Percentiles rank a stretch among this genome's conserved stretches.
Conservation (phyloP, 2,797 vertebrate genomes). For the Remorina albescens region DNA sequence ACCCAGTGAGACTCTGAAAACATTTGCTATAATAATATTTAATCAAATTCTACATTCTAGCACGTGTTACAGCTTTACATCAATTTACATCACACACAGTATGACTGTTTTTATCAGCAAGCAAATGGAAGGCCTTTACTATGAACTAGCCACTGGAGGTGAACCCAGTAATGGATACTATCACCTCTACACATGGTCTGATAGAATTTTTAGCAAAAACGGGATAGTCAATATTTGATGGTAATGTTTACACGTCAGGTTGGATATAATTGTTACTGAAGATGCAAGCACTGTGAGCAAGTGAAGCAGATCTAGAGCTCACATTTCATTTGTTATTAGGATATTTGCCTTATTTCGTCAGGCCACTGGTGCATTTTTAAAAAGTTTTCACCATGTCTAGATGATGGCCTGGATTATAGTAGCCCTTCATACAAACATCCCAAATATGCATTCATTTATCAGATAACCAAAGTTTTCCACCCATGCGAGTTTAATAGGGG, state of each 20-base stretch:
- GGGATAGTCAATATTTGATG: background rate
- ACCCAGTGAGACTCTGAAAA: too few relatives aligned
- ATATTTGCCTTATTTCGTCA: background rate
- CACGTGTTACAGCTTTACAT: background rate
- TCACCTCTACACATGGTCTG: background rate
- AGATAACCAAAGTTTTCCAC: background rate
- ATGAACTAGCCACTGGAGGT: background rate
- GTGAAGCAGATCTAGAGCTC: background rate
- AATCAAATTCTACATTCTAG: background rate
- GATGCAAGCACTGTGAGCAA: background rate
- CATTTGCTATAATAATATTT: too few relatives aligned
- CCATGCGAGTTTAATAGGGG: background rate
- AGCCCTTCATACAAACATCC: background rate
- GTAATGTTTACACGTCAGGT: background rate
- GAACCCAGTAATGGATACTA: background rate
- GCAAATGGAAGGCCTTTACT: conserved; percentile 1
- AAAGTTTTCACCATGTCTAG: background rate
- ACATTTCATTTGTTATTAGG: conserved; percentile 1
- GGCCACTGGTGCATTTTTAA: background rate
- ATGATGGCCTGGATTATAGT: conserved; percentile 1
- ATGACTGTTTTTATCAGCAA: background rate
- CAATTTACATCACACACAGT: background rate
- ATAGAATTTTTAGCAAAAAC: too few relatives aligned
- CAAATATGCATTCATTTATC: conserved; percentile 15
- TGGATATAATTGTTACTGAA: background rate